These are phyloP conservation scores for Cylloceria caligata DNA, from an alignment of 2,888 invertebrate genomes.

Conservation along the genomic window DNA sequence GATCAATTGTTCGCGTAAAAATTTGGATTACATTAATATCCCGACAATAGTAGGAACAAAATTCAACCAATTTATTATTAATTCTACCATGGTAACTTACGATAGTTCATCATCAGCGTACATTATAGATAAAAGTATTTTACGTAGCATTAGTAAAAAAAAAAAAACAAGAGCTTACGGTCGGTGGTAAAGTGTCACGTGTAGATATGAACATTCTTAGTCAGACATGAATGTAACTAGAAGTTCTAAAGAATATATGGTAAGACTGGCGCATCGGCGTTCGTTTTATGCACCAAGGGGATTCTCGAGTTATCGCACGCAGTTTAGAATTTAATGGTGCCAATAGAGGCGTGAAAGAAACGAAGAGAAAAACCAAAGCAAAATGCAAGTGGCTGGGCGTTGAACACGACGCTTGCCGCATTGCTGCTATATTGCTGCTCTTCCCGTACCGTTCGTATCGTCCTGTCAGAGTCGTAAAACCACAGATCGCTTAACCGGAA, in stretches of 20 bases:
- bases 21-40: too few relatives aligned
- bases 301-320: slow-evolving; percentile 47
- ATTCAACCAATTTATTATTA: too few relatives aligned
- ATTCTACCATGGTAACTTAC: too few relatives aligned
- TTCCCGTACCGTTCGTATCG: slow-evolving; percentile 33
- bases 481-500: slow-evolving; percentile 59
- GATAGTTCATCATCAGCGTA: too few relatives aligned
- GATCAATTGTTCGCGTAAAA: too few relatives aligned
- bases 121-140: too few relatives aligned
- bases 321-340: slow-evolving; percentile 50
- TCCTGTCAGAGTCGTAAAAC: slow-evolving; percentile 54
- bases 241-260: slow-evolving; percentile 17
- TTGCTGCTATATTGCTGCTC: slow-evolving; percentile 20
- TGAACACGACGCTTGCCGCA: slow-evolving; percentile 46
- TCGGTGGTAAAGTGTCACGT: too few relatives aligned
- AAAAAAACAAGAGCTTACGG: too few relatives aligned
- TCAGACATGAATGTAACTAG: slow-evolving; percentile 13
- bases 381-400: slow-evolving; percentile 55
- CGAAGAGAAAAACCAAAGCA: slow-evolving; percentile 41
- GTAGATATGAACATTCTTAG: too few relatives aligned
- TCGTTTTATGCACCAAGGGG: slow-evolving; percentile 26
- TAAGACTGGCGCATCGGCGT: slow-evolving; percentile 21
- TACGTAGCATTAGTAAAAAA: too few relatives aligned
- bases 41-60: too few relatives aligned
- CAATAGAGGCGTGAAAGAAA: slow-evolving; percentile 42